Percentiles rank a stretch among this genome's conserved stretches.
These are phyloP conservation scores for Heliconius melpomene DNA, from an alignment of 1,140 invertebrate genomes.

Conservation along the genomic window DNA sequence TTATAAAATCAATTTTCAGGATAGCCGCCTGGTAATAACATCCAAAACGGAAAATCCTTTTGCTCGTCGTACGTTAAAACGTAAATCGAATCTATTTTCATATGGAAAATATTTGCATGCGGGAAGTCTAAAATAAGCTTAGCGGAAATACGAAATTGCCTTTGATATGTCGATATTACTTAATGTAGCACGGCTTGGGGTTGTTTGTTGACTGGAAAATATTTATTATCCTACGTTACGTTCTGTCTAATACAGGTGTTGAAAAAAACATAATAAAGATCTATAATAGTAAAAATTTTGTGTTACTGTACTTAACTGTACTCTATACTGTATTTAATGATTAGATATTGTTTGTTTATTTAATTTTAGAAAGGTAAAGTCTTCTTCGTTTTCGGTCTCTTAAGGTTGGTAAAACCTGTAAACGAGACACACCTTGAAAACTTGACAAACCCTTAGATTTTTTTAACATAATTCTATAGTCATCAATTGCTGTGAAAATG, in stretches of 20 bases:
- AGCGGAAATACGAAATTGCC: slow-evolving; percentile 69
- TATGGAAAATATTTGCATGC: slow-evolving; percentile 60
- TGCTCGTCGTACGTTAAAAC: slow-evolving; percentile 24
- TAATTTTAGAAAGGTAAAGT: neutral
- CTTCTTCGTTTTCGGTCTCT: neutral
- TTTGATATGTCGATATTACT: slow-evolving; percentile 68
- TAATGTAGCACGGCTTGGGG: slow-evolving; percentile 58
- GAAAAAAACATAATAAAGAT: neutral
- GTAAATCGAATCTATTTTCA: slow-evolving; percentile 52
- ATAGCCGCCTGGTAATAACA: slow-evolving; percentile 27
- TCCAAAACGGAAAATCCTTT: slow-evolving; percentile 27
- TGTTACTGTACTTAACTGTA: no score
- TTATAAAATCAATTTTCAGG: slow-evolving; percentile 25
- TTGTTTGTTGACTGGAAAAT: slow-evolving; percentile 63
- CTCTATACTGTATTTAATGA: no score
- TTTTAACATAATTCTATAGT: no score
- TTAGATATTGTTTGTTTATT: neutral
- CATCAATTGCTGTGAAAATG: no score
- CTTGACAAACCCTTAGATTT: no score
- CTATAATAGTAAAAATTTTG: no score
- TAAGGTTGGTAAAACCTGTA: neutral
- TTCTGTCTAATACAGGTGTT: neutral
- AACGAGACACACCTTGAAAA: neutral
- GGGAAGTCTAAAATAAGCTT: slow-evolving; percentile 66
- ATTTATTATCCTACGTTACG: slow-evolving; percentile 48